Conservation (phyloP, 2,113 vertebrate species). For the Orcinus orca region DNA sequence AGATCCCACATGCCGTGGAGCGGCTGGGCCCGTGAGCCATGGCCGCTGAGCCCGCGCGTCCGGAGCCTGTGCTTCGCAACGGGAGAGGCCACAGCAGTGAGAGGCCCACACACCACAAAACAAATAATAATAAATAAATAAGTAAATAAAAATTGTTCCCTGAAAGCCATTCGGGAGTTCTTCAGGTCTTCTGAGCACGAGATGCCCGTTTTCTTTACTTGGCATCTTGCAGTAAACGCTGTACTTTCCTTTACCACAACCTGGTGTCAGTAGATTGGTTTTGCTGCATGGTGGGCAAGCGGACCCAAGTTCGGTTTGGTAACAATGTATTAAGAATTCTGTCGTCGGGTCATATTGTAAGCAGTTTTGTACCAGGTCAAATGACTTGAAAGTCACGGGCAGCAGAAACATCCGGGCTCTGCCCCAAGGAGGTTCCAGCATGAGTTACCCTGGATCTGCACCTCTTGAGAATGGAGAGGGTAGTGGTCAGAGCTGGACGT, state of each 20-base stretch:
- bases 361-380: background rate
- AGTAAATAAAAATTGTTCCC: background rate
- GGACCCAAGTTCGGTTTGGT: too few species aligned
- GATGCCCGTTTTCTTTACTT: background rate
- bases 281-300: background rate
- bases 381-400: background rate
- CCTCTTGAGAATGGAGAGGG: background rate
- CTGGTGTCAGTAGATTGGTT: background rate
- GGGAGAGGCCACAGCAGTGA: too few species aligned
- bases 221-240: background rate
- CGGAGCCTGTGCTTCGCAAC: too few species aligned
- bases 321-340: accelerated
- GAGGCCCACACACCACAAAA: too few species aligned
- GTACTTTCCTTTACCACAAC: background rate
- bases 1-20: too few species aligned
- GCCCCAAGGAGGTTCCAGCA: background rate
- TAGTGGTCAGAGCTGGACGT: too few species aligned
- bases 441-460: accelerated
- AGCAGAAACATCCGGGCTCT: background rate
- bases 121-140: too few species aligned
- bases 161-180: background rate
- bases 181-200: background rate
- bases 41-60: too few species aligned
- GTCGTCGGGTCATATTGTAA: background rate
- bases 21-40: too few species aligned